phyloP scores from a whole-genome alignment of 2,113 vertebrate genomes.

The Lota lota region DNA sequence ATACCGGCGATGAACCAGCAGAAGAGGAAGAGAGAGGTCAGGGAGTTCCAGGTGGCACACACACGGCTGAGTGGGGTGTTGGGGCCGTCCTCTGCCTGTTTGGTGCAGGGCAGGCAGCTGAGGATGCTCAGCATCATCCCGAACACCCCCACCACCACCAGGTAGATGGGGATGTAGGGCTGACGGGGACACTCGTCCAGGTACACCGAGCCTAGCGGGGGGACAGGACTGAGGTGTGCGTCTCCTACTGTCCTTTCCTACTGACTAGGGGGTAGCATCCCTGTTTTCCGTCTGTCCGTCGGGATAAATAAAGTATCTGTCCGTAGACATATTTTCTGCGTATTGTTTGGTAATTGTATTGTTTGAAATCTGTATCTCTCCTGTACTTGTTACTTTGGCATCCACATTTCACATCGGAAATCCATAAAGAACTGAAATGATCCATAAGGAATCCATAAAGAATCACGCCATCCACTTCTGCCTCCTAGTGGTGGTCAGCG shows the following conservation, averaged over 20 bases:
- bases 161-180: constrained; percentile 67
- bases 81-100: not conserved
- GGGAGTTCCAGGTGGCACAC: constrained; percentile 32
- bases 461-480: too few species aligned
- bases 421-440: too few species aligned
- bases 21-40: constrained; percentile 49
- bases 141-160: constrained; percentile 64
- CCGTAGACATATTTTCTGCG: not conserved
- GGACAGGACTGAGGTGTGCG: too few species aligned
- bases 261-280: too few species aligned
- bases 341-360: not conserved
- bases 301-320: too few species aligned
- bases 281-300: too few species aligned
- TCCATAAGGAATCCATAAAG: too few species aligned
- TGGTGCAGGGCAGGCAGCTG: constrained; percentile 49
- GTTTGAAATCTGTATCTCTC: too few species aligned
- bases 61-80: not conserved
- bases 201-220: constrained; percentile 48
- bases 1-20: constrained; percentile 72
- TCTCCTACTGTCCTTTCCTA: too few species aligned
- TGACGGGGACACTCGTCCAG: constrained; percentile 62
- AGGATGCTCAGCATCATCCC: constrained; percentile 37
- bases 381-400: too few species aligned
- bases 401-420: too few species aligned
- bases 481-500: too few species aligned